A percentile compares a stretch with the other conserved stretches of the same genome.
phyloP scores from a whole-genome alignment of 2,888 invertebrate species.

The Hypsopygia costalis region DNA sequence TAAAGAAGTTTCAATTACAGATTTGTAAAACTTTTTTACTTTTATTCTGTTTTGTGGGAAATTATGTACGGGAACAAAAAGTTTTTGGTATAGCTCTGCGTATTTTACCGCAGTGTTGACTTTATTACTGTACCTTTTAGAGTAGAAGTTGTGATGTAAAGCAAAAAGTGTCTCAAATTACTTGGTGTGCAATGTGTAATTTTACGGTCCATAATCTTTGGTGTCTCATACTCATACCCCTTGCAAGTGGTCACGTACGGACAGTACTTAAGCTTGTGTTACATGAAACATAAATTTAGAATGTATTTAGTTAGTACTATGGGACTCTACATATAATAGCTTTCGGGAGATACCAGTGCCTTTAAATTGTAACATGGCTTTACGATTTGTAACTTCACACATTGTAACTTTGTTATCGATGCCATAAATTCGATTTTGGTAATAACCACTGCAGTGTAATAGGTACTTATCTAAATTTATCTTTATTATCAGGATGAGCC shows the following conservation, averaged over 20 bases:
- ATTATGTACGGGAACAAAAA: conserved; percentile 1
- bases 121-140: conserved; percentile 1
- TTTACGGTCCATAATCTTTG: conserved; percentile 9
- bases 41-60: not conserved
- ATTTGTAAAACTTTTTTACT: not conserved
- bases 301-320: too few species aligned
- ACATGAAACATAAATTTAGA: too few species aligned
- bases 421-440: too few species aligned
- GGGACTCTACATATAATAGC: too few species aligned
- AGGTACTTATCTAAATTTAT: too few species aligned
- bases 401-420: too few species aligned
- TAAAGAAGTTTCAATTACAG: not conserved
- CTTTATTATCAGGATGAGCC: too few species aligned
- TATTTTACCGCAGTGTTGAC: not conserved
- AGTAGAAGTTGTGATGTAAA: not conserved
- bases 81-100: not conserved
- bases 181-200: conserved; percentile 4
- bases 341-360: too few species aligned
- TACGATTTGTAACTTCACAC: too few species aligned
- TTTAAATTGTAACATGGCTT: too few species aligned
- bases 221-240: conserved; percentile 3
- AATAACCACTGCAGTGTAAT: too few species aligned
- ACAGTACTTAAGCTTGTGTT: too few species aligned
- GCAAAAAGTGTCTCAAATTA: not conserved
- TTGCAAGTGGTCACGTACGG: conserved; percentile 9